Conservation (phyloP, 2,113 vertebrate genomes). For the Lophura nycthemera region DNA sequence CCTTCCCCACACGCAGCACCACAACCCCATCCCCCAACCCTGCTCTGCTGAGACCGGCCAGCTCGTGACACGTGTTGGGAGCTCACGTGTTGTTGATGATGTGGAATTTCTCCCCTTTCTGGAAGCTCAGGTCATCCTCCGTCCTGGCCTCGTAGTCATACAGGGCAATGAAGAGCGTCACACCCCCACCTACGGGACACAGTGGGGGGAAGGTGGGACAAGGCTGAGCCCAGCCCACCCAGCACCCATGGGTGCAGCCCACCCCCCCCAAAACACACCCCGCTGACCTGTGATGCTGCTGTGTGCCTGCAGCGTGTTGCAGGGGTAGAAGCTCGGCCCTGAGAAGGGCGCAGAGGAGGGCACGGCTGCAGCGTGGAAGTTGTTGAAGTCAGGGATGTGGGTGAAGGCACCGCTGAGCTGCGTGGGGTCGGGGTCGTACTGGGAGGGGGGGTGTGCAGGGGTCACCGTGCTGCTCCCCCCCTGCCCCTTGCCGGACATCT, state of each 20-base stretch:
- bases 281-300: slow-evolving; percentile 78
- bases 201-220: background rate
- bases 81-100: slow-evolving; percentile 95
- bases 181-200: slow-evolving; percentile 81
- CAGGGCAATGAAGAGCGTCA: slow-evolving; percentile 90
- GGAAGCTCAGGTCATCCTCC: slow-evolving; percentile 91
- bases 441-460: background rate
- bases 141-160: slow-evolving; percentile 96
- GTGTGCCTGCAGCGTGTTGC: slow-evolving; percentile 37
- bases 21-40: background rate
- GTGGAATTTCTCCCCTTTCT: slow-evolving; percentile 96
- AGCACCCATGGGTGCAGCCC: no score
- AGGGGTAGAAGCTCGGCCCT: slow-evolving; percentile 49
- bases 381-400: slow-evolving; percentile 81
- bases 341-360: slow-evolving; percentile 60
- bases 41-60: background rate
- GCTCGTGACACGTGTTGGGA: fast-evolving
- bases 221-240: background rate
- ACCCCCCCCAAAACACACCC: fast-evolving
- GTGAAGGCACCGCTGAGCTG: slow-evolving; percentile 30
- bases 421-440: slow-evolving; percentile 86
- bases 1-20: background rate
- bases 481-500: slow-evolving; percentile 24
- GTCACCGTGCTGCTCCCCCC: background rate
- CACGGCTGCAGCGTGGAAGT: slow-evolving; percentile 72